These are phyloP conservation scores for Ianthella basta DNA, from an alignment of 37 sponge, comb jelly and placozoan genomes.

Conservation along the genomic window DNA sequence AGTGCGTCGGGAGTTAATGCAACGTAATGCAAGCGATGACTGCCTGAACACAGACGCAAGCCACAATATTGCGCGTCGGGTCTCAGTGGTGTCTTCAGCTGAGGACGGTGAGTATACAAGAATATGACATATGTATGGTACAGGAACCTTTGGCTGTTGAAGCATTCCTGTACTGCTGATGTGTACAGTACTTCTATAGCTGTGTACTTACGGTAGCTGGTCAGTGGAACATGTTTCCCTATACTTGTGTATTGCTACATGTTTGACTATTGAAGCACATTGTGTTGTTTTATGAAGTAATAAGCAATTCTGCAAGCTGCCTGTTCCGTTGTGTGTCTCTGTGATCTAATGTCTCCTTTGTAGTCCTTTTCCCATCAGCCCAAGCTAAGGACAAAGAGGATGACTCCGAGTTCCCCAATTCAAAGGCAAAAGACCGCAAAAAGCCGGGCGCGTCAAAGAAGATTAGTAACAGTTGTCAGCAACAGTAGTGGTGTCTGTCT, in stretches of 20 bases:
- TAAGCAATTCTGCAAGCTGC: no score
- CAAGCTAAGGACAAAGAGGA: background rate
- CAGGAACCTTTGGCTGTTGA: no score
- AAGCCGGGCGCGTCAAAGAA: slow-evolving; percentile 27
- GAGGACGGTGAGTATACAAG: slow-evolving; percentile 70
- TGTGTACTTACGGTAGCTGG: no score
- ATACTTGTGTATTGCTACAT: no score
- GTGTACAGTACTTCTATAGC: no score
- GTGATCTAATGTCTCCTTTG: background rate
- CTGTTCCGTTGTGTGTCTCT: no score
- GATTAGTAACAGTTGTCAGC: slow-evolving; percentile 23
- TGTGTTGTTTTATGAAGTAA: no score
- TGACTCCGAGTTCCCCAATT: no score
- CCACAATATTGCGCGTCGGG: slow-evolving; percentile 52
- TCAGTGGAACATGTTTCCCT: no score
- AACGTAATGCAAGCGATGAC: slow-evolving; percentile 4
- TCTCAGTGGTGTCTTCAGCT: slow-evolving; percentile 68
- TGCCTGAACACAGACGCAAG: background rate
- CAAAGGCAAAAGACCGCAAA: background rate
- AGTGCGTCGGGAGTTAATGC: background rate
- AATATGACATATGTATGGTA: background rate
- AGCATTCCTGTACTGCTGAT: no score
- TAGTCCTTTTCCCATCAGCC: slow-evolving; percentile 15
- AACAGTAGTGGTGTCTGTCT: background rate
- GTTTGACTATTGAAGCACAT: no score